phyloP scores from a whole-genome alignment of 2,888 invertebrate genomes.

The Eristalis intricaria region DNA sequence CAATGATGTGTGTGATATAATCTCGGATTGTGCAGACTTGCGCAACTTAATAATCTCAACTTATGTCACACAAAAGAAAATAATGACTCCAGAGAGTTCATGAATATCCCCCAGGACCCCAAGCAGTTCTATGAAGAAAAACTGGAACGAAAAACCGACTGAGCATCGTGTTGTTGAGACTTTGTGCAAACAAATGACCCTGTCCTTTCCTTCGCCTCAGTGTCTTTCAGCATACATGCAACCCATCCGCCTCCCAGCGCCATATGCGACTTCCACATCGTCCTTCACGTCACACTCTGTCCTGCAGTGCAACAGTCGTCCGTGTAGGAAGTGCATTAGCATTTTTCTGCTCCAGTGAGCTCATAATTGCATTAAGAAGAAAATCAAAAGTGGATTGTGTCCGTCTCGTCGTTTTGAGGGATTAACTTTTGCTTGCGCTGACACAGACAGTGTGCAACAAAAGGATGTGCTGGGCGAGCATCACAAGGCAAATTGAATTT shows the following conservation, averaged over 20 bases:
- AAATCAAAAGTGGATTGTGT: slow-evolving; percentile 45
- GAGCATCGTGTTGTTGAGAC: not conserved
- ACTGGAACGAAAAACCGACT: not conserved
- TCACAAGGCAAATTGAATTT: not conserved
- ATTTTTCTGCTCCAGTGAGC: slow-evolving; percentile 56
- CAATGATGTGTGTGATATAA: too few relatives aligned
- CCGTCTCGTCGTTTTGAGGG: slow-evolving; percentile 4
- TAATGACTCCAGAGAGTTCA: not conserved
- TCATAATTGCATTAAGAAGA: slow-evolving; percentile 49
- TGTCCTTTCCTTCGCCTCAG: not conserved
- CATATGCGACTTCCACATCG: not conserved
- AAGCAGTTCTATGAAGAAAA: not conserved
- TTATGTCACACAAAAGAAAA: not conserved
- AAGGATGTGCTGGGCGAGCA: not conserved
- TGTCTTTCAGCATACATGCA: not conserved
- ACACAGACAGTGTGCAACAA: not conserved
- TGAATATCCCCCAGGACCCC: not conserved
- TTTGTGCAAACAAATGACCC: not conserved
- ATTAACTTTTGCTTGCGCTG: not conserved
- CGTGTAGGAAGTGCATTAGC: slow-evolving; percentile 37
- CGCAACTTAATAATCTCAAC: not conserved
- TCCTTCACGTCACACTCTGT: not conserved
- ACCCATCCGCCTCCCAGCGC: not conserved
- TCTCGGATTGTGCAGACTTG: too few relatives aligned
- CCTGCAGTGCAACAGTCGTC: not conserved